Base-by-base conservation (phyloP, 2,113 vertebrate species). In the Engystomops pustulosus region DNA sequence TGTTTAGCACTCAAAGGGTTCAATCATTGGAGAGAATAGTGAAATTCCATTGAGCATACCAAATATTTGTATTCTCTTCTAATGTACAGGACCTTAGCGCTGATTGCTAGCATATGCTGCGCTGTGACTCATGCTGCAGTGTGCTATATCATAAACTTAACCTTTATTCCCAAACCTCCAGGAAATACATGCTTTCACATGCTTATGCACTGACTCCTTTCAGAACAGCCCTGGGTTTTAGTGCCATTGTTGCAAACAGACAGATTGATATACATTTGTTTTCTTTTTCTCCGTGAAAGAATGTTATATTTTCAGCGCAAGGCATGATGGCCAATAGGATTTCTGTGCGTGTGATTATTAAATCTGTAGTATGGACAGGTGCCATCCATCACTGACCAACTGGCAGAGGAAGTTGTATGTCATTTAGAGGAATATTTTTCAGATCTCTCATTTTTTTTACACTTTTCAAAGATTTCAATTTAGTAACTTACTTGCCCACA, bases 61-160 rank as follows among this genome's bases (percentile, higher is more conserved):
- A 84, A 76, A 84, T 84, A 77, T 77, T 84, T 84, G 81, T 77
- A 68, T 84, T 69, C 58, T 77, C 27, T 78, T 84, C 51, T 82
- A 60, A 60, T 84, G 72, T 76, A 77, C 60, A 55, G 44, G 72
- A 65, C 60, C 75, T 41, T 58, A 83, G n/a, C 41, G 12, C 70
- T 84, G 72, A 84, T 84, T 84, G 60, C 82, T 78, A 77, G 82
- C 82, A 84, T 69, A 84, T 84, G 82, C 44, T 41, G 11, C 18
- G 58, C 69, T 78, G 72, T 78, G 82, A 84, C 74, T 84, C 72
- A 84, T 62, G 41, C 74, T 84, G 27, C 25, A 55, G 27, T 84
- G 72, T 76, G 55, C 60, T 69, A 77, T 74, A 71, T 38, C 30
- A 49, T 78, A 62, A 78, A 78, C 58, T 55, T 84, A 84, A 84